Percentiles rank a stretch among this genome's conserved stretches.
These are phyloP conservation scores for Drosophila paucipuncta DNA, from an alignment of 2,888 invertebrate genomes.

Conservation along the genomic window DNA sequence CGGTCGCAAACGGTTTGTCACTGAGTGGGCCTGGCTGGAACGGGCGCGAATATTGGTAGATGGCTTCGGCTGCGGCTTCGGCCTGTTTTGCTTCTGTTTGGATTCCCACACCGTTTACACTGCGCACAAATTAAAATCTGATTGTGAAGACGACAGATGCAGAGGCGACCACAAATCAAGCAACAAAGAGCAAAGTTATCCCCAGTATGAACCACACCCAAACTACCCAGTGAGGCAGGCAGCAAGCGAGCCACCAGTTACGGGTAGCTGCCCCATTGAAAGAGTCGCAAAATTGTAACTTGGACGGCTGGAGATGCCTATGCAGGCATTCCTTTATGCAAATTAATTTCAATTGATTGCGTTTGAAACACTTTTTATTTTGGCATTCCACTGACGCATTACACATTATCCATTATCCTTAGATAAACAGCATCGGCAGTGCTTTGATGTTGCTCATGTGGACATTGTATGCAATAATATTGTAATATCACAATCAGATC, in stretches of 20 bases:
- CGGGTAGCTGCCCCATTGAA: slow-evolving; percentile 29
- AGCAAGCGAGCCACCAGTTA: slow-evolving; percentile 16
- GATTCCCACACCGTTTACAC: slow-evolving; percentile 39
- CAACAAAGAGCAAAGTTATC: slow-evolving; percentile 61
- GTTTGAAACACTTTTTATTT: slow-evolving; percentile 72
- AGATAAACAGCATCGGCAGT: slow-evolving; percentile 62
- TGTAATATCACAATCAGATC: slow-evolving; percentile 43
- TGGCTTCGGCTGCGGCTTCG: slow-evolving; percentile 4
- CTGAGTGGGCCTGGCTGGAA: slow-evolving; percentile 20
- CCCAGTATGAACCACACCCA: slow-evolving; percentile 23
- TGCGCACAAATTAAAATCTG: slow-evolving; percentile 71
- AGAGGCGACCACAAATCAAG: slow-evolving; percentile 59
- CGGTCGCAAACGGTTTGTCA: slow-evolving; percentile 52
- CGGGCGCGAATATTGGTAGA: slow-evolving; percentile 30
- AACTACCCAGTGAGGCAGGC: background rate
- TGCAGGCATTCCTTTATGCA: slow-evolving; percentile 79
- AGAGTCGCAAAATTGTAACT: slow-evolving; percentile 38
- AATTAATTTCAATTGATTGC: slow-evolving; percentile 82
- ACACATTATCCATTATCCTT: slow-evolving; percentile 65
- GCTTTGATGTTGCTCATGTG: slow-evolving; percentile 76
- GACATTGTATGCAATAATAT: slow-evolving; percentile 64
- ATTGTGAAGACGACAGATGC: slow-evolving; percentile 56
- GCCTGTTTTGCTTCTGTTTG: slow-evolving; percentile 41
- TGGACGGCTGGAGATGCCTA: slow-evolving; percentile 38
- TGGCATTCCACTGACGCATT: slow-evolving; percentile 73